Percentiles rank a stretch among this genome's conserved stretches.
Evolutionary conservation across 2,113 vertebrate genomes (phyloP).

Genomic region (Dasyprocta punctata): DNA sequence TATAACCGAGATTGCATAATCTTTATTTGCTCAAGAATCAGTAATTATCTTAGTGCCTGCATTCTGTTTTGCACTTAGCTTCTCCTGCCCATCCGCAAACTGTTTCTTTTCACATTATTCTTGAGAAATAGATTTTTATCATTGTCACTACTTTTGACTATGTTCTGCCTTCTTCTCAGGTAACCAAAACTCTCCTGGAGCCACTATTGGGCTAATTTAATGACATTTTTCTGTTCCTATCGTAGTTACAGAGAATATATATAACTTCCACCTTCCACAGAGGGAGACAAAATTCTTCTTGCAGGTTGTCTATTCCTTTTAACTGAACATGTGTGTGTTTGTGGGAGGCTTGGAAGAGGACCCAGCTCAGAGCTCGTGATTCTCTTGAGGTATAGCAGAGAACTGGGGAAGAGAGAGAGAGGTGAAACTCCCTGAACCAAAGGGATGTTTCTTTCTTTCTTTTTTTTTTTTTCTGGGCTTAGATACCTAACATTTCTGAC

Average conservation of each 20-base stretch:
- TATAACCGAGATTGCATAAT: not conserved
- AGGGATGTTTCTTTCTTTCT: not conserved
- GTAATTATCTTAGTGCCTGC: not conserved
- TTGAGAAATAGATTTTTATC: not conserved
- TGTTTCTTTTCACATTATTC: not conserved
- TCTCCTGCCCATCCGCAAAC: not conserved
- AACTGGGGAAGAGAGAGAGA: not conserved
- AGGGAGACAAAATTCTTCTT: not conserved
- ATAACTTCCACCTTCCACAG: not conserved
- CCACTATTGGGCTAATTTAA: not conserved
- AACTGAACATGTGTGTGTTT: not conserved
- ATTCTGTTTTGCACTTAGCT: not conserved
- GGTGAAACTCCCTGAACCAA: not conserved
- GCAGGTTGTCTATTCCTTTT: not conserved
- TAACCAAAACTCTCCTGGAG: not conserved
- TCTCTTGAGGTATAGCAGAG: not conserved
- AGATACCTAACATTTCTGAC: constrained; percentile 57
- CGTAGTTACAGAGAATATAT: not conserved
- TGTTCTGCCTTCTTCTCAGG: not conserved
- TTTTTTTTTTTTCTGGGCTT: not conserved
- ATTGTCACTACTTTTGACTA: not conserved
- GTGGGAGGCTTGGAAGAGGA: not conserved
- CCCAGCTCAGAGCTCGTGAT: not conserved
- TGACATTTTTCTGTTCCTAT: not conserved
- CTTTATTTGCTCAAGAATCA: not conserved